phyloP scores from a whole-genome alignment of 2,888 invertebrate genomes.

The Formica aserva region DNA sequence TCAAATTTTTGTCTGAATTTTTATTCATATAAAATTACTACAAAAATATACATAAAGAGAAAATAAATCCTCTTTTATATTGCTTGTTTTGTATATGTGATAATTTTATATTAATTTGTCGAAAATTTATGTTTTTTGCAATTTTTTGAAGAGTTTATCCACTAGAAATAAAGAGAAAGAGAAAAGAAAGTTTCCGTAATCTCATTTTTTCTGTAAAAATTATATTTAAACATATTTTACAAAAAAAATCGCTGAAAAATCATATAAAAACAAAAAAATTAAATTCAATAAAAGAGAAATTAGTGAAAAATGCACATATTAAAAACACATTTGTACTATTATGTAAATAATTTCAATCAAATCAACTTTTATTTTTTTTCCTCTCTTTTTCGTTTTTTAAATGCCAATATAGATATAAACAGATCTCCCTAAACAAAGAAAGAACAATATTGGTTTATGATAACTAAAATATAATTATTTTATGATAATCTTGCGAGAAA shows the following conservation, averaged over 20 bases:
- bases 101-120: background rate
- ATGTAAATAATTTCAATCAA: background rate
- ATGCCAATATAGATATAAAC: background rate
- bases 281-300: background rate
- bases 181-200: too few relatives aligned
- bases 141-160: background rate
- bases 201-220: too few relatives aligned
- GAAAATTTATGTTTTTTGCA: background rate
- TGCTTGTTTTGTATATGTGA: background rate
- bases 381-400: background rate
- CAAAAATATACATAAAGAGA: background rate
- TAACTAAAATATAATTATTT: background rate
- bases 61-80: background rate
- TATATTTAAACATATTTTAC: background rate
- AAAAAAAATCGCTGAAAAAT: background rate
- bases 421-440: background rate
- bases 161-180: too few relatives aligned
- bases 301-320: background rate
- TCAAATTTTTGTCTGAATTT: background rate
- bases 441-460: background rate
- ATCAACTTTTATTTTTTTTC: background rate
- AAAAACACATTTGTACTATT: background rate
- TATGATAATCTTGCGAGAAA: background rate
- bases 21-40: slow-evolving; percentile 5
- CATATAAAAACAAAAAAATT: background rate